Percentiles rank a stretch among this genome's conserved stretches.
Conservation (phyloP, 2,888 invertebrate genomes). For the Sphaeridia pumilis region DNA sequence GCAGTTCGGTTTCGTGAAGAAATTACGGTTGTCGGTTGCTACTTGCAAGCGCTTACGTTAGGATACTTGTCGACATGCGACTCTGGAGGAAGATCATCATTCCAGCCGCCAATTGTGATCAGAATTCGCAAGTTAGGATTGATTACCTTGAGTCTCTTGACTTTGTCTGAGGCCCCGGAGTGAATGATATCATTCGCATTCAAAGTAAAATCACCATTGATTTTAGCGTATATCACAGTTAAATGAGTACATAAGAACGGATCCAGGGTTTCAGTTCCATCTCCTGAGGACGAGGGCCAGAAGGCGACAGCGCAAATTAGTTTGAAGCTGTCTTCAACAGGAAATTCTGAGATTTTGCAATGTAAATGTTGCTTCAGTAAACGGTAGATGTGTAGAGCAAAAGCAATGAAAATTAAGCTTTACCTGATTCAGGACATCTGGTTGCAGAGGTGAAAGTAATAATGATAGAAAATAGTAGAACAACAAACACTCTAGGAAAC, state of each 20-base stretch:
- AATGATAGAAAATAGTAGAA: too few species aligned
- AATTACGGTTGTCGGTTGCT: too few species aligned
- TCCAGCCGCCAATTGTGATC: neutral
- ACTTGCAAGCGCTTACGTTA: neutral
- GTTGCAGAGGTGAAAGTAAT: too few species aligned
- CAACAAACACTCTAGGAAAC: neutral
- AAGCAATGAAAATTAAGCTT: too few species aligned
- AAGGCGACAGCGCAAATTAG: neutral
- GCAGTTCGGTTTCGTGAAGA: too few species aligned
- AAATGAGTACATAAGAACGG: neutral
- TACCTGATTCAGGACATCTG: too few species aligned
- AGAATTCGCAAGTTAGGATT: conserved; percentile 1
- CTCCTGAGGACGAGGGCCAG: too few species aligned
- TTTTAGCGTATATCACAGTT: neutral
- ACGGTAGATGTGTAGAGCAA: too few species aligned
- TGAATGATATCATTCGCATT: too few species aligned
- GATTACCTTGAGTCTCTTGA: neutral
- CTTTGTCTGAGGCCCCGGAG: too few species aligned
- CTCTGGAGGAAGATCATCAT: neutral
- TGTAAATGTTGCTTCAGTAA: neutral
- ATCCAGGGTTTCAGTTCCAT: neutral
- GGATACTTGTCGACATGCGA: neutral
- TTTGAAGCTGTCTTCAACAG: neutral
- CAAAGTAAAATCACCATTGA: too few species aligned
- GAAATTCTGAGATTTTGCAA: neutral